Base-by-base conservation (phyloP, 2,888 invertebrate species). In the Dyspetes luteomarginatus region DNA sequence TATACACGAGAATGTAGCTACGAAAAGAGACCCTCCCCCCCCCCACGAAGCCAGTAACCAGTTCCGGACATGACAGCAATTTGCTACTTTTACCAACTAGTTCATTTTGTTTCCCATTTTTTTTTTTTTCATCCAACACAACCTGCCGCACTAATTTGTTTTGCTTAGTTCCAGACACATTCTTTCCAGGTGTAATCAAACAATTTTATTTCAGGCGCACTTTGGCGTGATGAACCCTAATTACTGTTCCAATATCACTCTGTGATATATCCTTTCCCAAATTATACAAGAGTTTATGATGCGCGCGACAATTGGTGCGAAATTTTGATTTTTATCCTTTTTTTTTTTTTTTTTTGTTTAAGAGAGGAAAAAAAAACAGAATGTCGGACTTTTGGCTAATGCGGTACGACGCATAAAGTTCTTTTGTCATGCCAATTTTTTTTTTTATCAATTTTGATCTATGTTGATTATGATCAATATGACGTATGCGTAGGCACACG, bases 191-290 rank as follows among this genome's bases (percentile, higher is more conserved):
- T 86, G 85, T 88, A 88, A 90, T 85, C 72, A 80, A 65, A n/a
- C n/a, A 86, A 81, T 90, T 91, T 90, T 86, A 86, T 91, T 91
- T 90, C 91, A 91, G 91, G 88, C 87, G 85, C 87, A 88, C 87
- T 89, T 87, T 88, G 88, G 88, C 88, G 89, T 76, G 87, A 88
- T 83, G 84, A 85, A 82, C 48, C 78, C 79, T n/a, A n/a, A n/a
- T 78, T 75, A 56, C 60, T 30, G 58, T 62, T 65, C 81, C 71
- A 41, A 60, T 76, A 78, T 74, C 48, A 17, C 12, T 19, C 60
- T 52, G 48, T 62, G 65, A 56, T 43, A 55, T 17, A 43, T 62
- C 65, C 52, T 60, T 52, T 81, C 73, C 72, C 36, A n/a, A 64
- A 17, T 62, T 30, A 50, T 55, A 56, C 82, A 84, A 82, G 83